phyloP scores from a whole-genome alignment of 2,888 invertebrate genomes.

The Zele albiditarsus region DNA sequence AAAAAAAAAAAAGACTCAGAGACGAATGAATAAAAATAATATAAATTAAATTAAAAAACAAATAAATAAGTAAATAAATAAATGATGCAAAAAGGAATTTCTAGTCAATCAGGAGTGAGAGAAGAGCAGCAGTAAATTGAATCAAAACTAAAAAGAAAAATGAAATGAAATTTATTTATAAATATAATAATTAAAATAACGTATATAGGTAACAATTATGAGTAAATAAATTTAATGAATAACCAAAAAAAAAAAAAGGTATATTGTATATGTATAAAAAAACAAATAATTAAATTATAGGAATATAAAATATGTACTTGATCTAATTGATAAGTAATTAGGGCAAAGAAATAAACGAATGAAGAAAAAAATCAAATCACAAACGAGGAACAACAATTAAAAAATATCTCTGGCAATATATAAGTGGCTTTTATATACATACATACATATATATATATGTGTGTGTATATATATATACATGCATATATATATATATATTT shows the following conservation, averaged over 20 bases:
- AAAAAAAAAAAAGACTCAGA: slow-evolving; percentile 17
- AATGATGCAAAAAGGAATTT: slow-evolving; percentile 24
- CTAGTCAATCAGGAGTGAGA: neutral
- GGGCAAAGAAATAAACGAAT: slow-evolving; percentile 34
- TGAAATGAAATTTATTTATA: slow-evolving; percentile 2
- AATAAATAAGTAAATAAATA: slow-evolving; percentile 17
- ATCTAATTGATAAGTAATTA: slow-evolving; percentile 26
- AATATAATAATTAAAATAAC: neutral
- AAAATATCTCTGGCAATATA: slow-evolving; percentile 43
- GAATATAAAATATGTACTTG: slow-evolving; percentile 25
- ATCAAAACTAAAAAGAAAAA: slow-evolving; percentile 36
- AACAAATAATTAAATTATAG: slow-evolving; percentile 12
- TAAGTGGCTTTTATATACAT: slow-evolving; percentile 56
- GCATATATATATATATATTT: slow-evolving; percentile 54
- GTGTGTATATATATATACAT: no score
- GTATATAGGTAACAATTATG: neutral
- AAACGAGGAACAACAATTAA: neutral
- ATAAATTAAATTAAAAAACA: slow-evolving; percentile 11
- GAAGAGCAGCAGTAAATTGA: slow-evolving; percentile 25
- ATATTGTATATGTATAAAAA: slow-evolving; percentile 36
- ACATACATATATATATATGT: no score
- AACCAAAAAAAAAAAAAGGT: slow-evolving; percentile 40
- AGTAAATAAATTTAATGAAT: slow-evolving; percentile 35
- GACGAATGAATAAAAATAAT: slow-evolving; percentile 12
- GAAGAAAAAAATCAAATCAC: slow-evolving; percentile 37